A percentile compares a stretch with the other conserved stretches of the same genome.
Conservation (phyloP, 2,113 vertebrate genomes). For the Syngnathoides biaculeatus region DNA sequence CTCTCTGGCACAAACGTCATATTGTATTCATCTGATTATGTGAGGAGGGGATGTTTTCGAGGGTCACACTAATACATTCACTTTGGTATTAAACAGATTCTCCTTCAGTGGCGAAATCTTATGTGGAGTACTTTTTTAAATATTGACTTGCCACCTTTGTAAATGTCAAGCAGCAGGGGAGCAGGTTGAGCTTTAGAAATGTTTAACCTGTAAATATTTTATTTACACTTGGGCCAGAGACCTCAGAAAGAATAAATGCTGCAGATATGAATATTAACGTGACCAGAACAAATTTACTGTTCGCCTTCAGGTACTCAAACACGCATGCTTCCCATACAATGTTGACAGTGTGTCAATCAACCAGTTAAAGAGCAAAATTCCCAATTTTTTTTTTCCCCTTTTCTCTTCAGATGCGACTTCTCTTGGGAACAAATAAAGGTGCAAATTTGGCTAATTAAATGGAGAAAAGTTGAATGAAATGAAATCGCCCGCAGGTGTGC, state of each 20-base stretch:
- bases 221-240: constrained; percentile 48
- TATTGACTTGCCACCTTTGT: constrained; percentile 37
- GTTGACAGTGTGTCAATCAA: not conserved
- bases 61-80: not conserved
- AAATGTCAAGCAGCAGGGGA: constrained; percentile 61
- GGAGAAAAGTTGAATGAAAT: not conserved
- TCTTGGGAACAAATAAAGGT: not conserved
- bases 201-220: constrained; percentile 54
- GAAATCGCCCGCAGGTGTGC: too few species aligned
- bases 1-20: not conserved
- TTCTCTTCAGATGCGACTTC: not conserved
- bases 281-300: constrained; percentile 41
- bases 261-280: constrained; percentile 59
- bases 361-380: not conserved
- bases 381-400: too few species aligned
- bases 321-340: not conserved
- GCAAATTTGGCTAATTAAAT: not conserved
- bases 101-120: constrained; percentile 16
- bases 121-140: constrained; percentile 26
- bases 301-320: constrained; percentile 28
- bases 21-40: not conserved
- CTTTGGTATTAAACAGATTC: constrained; percentile 12
- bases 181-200: constrained; percentile 52
- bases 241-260: constrained; percentile 51
- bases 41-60: not conserved